phyloP scores from a whole-genome alignment of 2,888 invertebrate species.

The Corbicula japonica region DNA sequence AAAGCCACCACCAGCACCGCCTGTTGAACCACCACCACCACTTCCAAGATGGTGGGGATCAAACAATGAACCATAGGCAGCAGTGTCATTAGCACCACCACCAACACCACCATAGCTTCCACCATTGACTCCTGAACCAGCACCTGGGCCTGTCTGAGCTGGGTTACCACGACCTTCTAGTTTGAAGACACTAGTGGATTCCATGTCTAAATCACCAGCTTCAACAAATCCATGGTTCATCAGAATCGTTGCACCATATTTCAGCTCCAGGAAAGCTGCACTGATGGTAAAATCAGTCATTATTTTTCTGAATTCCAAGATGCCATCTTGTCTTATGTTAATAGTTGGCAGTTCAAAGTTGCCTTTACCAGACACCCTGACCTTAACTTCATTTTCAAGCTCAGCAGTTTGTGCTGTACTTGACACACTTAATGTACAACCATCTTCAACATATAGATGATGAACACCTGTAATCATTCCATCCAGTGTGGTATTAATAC shows the following conservation, averaged over 20 bases:
- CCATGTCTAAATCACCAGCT: slow-evolving; percentile 75
- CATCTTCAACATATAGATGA: slow-evolving; percentile 78
- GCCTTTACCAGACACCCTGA: slow-evolving; percentile 68
- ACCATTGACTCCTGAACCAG: slow-evolving; percentile 58
- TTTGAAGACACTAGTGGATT: slow-evolving; percentile 70
- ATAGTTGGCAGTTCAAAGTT: slow-evolving; percentile 77
- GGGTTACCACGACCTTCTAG: slow-evolving; percentile 71
- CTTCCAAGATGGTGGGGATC: slow-evolving; percentile 73
- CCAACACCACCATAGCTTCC: slow-evolving; percentile 77
- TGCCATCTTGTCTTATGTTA: slow-evolving; percentile 69
- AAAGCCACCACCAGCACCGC: slow-evolving; percentile 76
- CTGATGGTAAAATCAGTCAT: slow-evolving; percentile 69
- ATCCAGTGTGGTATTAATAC: slow-evolving; percentile 73
- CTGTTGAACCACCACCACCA: slow-evolving; percentile 72
- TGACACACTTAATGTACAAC: slow-evolving; percentile 63
- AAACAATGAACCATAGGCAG: slow-evolving; percentile 78
- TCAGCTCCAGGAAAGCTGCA: slow-evolving; percentile 77
- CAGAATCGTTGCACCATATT: slow-evolving; percentile 70
- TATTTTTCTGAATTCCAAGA: slow-evolving; percentile 70
- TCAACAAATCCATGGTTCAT: slow-evolving; percentile 79
- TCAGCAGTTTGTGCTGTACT: slow-evolving; percentile 78
- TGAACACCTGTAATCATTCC: slow-evolving; percentile 78
- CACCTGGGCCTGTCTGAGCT: slow-evolving; percentile 69
- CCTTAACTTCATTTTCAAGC: slow-evolving; percentile 66
- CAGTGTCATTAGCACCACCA: slow-evolving; percentile 58